A percentile compares a stretch with the other conserved stretches of the same genome.
Evolutionary conservation across 2,797 vertebrate genomes (phyloP).

Genomic region (Scolopax bukidnonensis): DNA sequence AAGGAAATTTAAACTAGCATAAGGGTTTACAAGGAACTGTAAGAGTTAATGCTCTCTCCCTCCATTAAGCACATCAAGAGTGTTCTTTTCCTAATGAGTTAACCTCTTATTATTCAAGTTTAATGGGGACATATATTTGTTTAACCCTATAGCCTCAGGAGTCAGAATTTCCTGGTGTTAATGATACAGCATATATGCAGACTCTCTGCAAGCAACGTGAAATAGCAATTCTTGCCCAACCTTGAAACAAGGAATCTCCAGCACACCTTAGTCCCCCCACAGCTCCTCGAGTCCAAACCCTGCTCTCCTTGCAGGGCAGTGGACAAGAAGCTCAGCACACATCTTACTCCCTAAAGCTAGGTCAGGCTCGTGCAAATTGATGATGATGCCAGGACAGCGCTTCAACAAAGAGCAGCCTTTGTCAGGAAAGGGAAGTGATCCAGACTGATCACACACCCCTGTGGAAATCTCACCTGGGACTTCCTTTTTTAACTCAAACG

Average conservation of each 20-base stretch:
- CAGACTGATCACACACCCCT: neutral
- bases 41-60: constrained; percentile 38
- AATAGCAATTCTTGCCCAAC: neutral
- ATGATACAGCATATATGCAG: constrained; percentile 20
- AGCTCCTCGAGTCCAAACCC: neutral
- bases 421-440: neutral
- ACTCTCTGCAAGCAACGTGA: neutral
- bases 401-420: neutral
- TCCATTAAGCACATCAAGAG: constrained; percentile 39
- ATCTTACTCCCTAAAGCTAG: neutral
- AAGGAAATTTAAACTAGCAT: neutral
- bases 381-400: neutral
- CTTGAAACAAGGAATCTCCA: neutral
- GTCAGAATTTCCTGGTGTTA: constrained; percentile 59
- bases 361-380: neutral
- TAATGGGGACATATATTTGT: constrained; percentile 64
- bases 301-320: neutral
- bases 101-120: constrained; percentile 70
- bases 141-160: constrained; percentile 67
- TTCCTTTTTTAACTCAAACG: neutral
- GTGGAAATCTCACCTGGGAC: neutral
- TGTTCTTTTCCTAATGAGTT: constrained; percentile 62
- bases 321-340: neutral
- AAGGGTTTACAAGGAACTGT: neutral
- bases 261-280: neutral